Base-by-base conservation (phyloP, 2,888 invertebrate genomes). In the Tubulanus polymorphus region DNA sequence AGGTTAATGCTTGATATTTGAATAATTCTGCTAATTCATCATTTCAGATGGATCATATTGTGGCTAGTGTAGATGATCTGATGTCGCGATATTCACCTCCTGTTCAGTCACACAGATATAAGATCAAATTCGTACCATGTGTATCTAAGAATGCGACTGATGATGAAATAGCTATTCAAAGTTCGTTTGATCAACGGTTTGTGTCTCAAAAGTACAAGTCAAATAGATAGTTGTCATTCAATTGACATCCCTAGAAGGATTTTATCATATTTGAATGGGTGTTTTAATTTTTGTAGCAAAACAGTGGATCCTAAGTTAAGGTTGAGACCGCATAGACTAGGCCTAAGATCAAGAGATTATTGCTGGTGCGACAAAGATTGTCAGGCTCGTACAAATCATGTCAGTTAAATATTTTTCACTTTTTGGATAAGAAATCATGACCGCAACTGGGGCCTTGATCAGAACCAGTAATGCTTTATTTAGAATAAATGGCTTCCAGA, bases 351-450 rank as follows among this genome's bases (percentile, higher is more conserved):
- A 15, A n/a, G n/a, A n/a, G 51, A 55, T 1, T 70, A 66, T 56
- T 75, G 75, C 50, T 75, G 75, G 75, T 75, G 75, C 66, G 71
- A 75, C 54, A 69, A 66, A 37, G 75, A 75, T 46, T 53, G 59
- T n/a, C 50, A 62, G 6, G 72, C 70, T 51, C 59, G 62, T 53
- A 61, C 58, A 56, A 69, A 71, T 54, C 58, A 62, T 56, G 74
- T 74, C 63, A 66, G 69, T 63, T 25, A 15, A 3, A 10, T 6
- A 3, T 37, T 51, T n/a, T n/a, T n/a, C n/a, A 32, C 35, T 12
- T 12, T 12, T 10, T 32, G 37, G 10, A 12, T 12, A 32, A 32
- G 10, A 32, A 12, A 10, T 32, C 15, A 12, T 10, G 10, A 32
- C 35, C 35, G 35, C 15, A 32, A 32, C 15, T 32, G 35, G 35